These are phyloP conservation scores for Narcine bancroftii DNA, from an alignment of 2,113 vertebrate genomes.

Conservation along the genomic window DNA sequence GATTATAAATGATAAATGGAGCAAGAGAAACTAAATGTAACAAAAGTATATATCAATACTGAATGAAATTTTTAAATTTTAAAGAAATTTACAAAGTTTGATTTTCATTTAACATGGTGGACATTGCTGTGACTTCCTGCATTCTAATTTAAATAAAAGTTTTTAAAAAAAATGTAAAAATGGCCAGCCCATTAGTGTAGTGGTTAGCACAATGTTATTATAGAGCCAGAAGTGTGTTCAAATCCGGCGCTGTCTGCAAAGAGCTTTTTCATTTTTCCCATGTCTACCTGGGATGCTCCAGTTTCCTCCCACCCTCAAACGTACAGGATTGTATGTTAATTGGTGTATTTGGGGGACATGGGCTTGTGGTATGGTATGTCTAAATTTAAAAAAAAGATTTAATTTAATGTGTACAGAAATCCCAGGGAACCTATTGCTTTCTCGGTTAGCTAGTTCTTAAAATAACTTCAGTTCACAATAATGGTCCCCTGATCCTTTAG, in stretches of 20 bases:
- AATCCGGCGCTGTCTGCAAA: no score
- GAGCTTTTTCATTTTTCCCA: no score
- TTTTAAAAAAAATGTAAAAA: no score
- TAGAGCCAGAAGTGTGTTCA: no score
- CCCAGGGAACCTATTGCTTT: not conserved
- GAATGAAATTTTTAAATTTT: not conserved
- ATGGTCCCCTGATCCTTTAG: not conserved
- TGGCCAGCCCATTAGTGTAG: no score
- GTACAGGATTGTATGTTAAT: no score
- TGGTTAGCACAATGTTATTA: no score
- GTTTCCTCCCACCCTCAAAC: no score
- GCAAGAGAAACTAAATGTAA: not conserved
- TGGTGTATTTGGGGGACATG: no score
- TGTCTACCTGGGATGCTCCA: no score
- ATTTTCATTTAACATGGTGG: not conserved
- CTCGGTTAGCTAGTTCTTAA: not conserved
- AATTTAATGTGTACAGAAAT: not conserved
- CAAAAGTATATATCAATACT: not conserved
- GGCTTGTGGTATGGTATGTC: no score
- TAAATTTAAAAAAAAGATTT: no score
- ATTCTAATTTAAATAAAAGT: not conserved
- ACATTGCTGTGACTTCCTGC: not conserved
- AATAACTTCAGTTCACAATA: not conserved
- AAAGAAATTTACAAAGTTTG: not conserved
- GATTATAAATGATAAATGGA: not conserved